Evolutionary conservation across 2,113 vertebrate genomes (phyloP).

Genomic region (Cavia porcellus): DNA sequence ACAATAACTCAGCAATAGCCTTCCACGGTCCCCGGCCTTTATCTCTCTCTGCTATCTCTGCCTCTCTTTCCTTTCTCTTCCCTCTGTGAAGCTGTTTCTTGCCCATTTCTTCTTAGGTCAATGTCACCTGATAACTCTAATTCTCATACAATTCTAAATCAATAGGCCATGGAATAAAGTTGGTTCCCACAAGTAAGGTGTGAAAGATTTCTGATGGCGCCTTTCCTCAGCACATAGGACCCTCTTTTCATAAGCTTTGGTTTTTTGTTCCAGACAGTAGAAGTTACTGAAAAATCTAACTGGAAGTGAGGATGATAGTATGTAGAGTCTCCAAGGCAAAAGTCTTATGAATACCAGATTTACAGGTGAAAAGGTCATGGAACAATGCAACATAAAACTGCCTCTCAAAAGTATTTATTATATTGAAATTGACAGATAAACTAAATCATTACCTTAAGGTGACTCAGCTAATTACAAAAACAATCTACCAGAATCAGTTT

Average conservation of each 20-base stretch:
- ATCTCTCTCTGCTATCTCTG: too few species aligned
- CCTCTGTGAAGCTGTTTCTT: too few species aligned
- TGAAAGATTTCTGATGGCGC: not conserved
- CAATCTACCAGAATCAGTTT: not conserved
- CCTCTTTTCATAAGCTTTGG: not conserved
- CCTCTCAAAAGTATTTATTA: constrained; percentile 19
- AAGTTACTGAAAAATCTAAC: not conserved
- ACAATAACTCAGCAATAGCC: too few species aligned
- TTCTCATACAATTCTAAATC: constrained; percentile 9
- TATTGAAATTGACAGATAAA: constrained; percentile 30
- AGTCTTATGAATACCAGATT: not conserved
- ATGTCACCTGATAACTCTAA: not conserved
- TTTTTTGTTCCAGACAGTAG: not conserved
- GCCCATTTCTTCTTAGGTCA: too few species aligned
- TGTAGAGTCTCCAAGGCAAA: not conserved
- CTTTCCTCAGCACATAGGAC: not conserved
- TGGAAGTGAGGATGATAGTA: not conserved
- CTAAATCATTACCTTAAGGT: not conserved
- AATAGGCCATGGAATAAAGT: not conserved
- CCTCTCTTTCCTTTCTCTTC: too few species aligned
- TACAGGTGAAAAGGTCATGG: not conserved
- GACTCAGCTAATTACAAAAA: not conserved
- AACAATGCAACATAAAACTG: not conserved
- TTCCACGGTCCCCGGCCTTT: too few species aligned
- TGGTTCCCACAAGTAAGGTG: not conserved